These are phyloP conservation scores for Chrysolina americana DNA, from an alignment of 2,888 invertebrate species.

Conservation along the genomic window DNA sequence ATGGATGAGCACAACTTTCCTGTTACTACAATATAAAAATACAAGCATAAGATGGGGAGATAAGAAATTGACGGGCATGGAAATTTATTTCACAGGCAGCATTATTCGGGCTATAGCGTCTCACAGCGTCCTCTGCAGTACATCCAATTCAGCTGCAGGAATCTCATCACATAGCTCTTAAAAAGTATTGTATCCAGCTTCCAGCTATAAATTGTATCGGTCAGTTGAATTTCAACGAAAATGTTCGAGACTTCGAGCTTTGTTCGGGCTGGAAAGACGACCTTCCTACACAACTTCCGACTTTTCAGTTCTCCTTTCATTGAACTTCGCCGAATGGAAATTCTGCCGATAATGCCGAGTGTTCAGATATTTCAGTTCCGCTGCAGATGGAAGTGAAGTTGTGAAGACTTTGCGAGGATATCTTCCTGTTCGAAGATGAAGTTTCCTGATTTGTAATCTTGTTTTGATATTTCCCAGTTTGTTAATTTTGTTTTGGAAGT, in stretches of 20 bases:
- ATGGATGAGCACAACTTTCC: too few relatives aligned
- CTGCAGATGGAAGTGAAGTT: background rate
- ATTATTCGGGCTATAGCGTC: too few relatives aligned
- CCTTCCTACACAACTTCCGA: background rate
- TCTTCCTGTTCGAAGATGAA: too few relatives aligned
- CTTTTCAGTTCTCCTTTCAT: conserved; percentile 3
- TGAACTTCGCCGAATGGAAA: conserved; percentile 17
- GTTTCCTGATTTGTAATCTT: too few relatives aligned
- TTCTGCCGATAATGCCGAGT: background rate
- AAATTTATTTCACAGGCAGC: too few relatives aligned
- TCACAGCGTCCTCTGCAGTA: too few relatives aligned
- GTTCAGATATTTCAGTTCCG: background rate
- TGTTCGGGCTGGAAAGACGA: background rate
- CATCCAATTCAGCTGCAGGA: background rate
- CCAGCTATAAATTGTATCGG: conserved; percentile 20
- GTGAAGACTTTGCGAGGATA: background rate
- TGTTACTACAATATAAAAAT: too few relatives aligned
- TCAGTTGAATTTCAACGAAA: conserved; percentile 11
- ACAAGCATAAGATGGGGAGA: too few relatives aligned
- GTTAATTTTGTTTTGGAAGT: too few relatives aligned
- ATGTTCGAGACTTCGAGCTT: background rate
- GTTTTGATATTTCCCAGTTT: too few relatives aligned
- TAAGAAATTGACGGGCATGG: too few relatives aligned
- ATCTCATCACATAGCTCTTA: background rate
- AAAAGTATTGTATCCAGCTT: background rate